Base-by-base conservation (phyloP, 2,113 vertebrate genomes). In the Strigops habroptila region DNA sequence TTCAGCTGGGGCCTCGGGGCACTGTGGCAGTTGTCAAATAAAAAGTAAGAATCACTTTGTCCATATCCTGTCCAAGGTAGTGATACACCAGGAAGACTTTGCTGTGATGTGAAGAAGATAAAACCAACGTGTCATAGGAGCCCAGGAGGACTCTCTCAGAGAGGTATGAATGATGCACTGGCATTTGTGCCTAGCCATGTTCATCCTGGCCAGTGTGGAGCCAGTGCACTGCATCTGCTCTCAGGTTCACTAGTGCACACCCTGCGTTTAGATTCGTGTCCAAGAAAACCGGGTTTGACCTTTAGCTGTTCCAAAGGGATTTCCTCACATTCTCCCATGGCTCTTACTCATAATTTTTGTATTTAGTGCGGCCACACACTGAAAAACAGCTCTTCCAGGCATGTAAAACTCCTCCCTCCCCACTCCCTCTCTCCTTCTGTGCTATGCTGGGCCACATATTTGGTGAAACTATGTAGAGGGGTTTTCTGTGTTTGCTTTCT, bases 401-500 rank as follows among this genome's bases (percentile, higher is more conserved):
- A 53, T 0, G 0, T 79, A 65, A 88, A 73, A 37, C 18, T 73
- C 24, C 24, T 74, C 59, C 12, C 15, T 73, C 9, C 12, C 24
- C 6, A 0, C 39, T 84, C 43, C 23, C 44, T 65, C 33, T 79
- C 33, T 88, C 30, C 19, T 84, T 10, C 18, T 1, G 6, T 14
- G 15, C 11, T 65, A 24, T 53, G 33, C 37, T 39, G n/a, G 35
- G 44, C 39, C 44, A 49, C 43, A 11, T 82, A 63, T 44, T 89
- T 91, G 67, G 39, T 37, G 76, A 59, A 87, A 89, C n/a, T 81
- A 28, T 67, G 65, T 55, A 31, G 51, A 60, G 7, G 68, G 35
- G 6, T 55, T 90, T 94, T 95, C 81, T 68, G 48, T 65, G 30
- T 81, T 95, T 83, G 33, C 19, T 79, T 86, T 91, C 65, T 70